Percentiles rank a stretch among this genome's conserved stretches.
These are phyloP conservation scores for Steatocranus sp. DNA, from an alignment of 2,797 vertebrate species.

Conservation along the genomic window DNA sequence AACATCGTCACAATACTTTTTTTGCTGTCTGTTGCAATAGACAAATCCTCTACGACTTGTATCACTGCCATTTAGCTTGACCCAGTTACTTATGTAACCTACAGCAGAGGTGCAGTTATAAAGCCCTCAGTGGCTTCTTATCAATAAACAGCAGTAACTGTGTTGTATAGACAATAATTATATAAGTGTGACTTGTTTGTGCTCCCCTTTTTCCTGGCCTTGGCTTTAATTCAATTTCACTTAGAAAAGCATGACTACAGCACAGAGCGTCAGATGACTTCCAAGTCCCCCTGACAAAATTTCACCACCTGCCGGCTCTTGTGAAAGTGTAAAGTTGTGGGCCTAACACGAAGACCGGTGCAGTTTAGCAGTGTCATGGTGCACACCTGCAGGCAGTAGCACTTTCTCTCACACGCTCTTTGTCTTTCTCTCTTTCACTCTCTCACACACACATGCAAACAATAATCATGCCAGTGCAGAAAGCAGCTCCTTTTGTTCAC, in stretches of 20 bases:
- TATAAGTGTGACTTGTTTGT: neutral
- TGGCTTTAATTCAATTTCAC: neutral
- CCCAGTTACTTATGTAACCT: neutral
- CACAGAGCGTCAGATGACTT: neutral
- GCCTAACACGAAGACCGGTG: conserved; percentile 12
- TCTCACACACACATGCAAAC: conserved; percentile 5
- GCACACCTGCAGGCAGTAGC: conserved; percentile 28
- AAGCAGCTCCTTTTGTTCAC: conserved; percentile 42
- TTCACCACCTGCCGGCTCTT: neutral
- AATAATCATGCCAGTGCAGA: conserved; percentile 25
- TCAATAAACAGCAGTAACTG: neutral
- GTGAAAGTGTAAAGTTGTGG: conserved; percentile 24
- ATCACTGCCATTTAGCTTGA: neutral
- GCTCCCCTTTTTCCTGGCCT: neutral
- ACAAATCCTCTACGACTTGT: neutral
- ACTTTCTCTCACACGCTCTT: neutral
- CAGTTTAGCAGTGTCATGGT: conserved; percentile 11
- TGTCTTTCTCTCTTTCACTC: neutral
- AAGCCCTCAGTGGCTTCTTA: neutral
- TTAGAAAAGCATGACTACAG: neutral
- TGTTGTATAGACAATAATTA: neutral
- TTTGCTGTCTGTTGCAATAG: neutral
- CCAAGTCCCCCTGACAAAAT: neutral
- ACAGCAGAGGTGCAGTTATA: neutral
- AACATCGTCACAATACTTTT: neutral